Evolutionary conservation across 2,113 vertebrate species (phyloP).

Genomic region (Muntiacus muntjak): DNA sequence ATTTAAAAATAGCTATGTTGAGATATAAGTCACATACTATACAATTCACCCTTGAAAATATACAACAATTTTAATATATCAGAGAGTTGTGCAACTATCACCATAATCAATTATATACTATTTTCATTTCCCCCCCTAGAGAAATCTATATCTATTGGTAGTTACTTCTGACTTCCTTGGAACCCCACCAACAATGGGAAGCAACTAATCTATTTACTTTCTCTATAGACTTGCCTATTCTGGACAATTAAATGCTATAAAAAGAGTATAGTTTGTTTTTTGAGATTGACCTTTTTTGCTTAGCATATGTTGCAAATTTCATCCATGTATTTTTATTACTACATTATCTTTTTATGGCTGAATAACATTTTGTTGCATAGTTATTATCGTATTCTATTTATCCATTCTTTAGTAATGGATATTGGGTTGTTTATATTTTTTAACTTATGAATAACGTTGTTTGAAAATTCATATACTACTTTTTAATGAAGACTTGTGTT

Average conservation of each 20-base stretch:
- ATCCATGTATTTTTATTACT: not conserved
- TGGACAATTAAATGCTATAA: not conserved
- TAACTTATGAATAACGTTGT: not conserved
- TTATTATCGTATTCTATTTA: not conserved
- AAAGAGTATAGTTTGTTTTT: not conserved
- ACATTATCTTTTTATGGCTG: not conserved
- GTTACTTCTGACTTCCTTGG: not conserved
- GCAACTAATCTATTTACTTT: not conserved
- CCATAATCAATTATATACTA: not conserved
- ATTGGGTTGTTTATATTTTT: not conserved
- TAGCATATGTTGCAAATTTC: not conserved
- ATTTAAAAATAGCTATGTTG: not conserved
- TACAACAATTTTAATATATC: not conserved
- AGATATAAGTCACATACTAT: not conserved
- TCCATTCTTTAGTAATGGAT: not conserved
- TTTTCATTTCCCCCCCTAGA: not conserved
- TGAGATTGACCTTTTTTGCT: not conserved
- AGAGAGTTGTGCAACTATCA: not conserved
- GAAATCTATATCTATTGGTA: not conserved
- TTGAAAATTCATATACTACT: not conserved
- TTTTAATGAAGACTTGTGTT: not conserved
- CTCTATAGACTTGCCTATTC: not conserved
- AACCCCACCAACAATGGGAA: not conserved
- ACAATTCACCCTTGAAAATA: not conserved
- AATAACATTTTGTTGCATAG: not conserved